Percentiles rank a stretch among this genome's conserved stretches.
Conservation (phyloP, 2,888 invertebrate genomes). For the Drosophila nr. perissopoda region DNA sequence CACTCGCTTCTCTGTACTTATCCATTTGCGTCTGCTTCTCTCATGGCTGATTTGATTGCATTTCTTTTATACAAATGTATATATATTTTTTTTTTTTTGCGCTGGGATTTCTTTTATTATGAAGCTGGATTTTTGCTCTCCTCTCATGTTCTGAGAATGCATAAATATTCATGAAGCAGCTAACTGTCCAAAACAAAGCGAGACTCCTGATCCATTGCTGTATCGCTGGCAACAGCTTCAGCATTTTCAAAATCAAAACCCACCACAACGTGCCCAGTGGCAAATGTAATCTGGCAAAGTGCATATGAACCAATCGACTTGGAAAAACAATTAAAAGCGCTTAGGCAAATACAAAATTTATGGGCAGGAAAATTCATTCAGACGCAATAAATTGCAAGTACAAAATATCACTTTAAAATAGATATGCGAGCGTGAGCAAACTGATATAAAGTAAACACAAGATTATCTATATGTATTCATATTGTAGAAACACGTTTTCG, state of each 20-base stretch:
- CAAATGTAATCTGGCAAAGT: slow-evolving; percentile 50
- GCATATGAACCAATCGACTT: slow-evolving; percentile 27
- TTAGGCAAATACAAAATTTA: slow-evolving; percentile 27
- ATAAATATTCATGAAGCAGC: slow-evolving; percentile 74
- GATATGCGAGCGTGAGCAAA: slow-evolving; percentile 3
- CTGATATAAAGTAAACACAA: neutral
- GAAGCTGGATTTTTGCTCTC: slow-evolving; percentile 54
- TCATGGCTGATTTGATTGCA: slow-evolving; percentile 73
- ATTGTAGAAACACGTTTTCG: neutral
- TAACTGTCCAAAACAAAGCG: slow-evolving; percentile 38
- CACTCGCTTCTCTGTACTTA: neutral
- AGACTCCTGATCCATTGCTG: slow-evolving; percentile 29
- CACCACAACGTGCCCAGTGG: slow-evolving; percentile 4
- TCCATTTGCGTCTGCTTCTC: slow-evolving; percentile 27
- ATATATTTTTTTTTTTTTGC: neutral
- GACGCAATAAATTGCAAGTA: slow-evolving; percentile 15
- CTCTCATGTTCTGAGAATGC: slow-evolving; percentile 53
- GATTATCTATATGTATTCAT: neutral
- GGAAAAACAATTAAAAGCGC: slow-evolving; percentile 45
- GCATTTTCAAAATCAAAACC: neutral
- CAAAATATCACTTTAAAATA: neutral
- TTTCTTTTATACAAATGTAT: slow-evolving; percentile 15
- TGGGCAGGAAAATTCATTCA: slow-evolving; percentile 18
- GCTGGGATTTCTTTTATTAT: slow-evolving; percentile 38
- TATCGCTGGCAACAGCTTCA: slow-evolving; percentile 7